Evolutionary conservation across 37 sponge, comb jelly and placozoan genomes (phyloP), one percentile per base, ranked within the genome.

Genomic region (Geodia barretti): DNA sequence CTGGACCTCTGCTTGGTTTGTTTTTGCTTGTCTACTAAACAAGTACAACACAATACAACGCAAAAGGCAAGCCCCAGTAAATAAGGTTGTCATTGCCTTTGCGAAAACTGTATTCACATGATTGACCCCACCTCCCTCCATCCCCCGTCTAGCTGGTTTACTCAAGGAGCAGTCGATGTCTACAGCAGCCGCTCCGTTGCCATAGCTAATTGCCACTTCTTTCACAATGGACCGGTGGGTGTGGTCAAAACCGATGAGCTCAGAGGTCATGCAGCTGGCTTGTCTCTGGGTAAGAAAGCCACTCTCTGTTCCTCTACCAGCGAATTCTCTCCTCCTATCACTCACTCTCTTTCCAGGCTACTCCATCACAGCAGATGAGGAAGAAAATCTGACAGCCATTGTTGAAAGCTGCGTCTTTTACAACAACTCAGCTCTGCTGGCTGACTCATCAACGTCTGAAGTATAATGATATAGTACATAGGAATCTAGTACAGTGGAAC

Each of bases 241-340:
- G 31, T 73, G 2, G 1, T 32, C 54, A 83, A 78, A 28, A 8
- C 59, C 14, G 24, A 71, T 25, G 24, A 29, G 4, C 78, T 68
- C 60, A 60, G 78, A 35, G 84, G 89, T 39, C 79, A 83, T 40
- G 62, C 89, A 2, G 83, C 75, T 19, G 89, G 79, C 3, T 68
- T 83, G 8, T 88, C 89, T 1, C 59, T 86, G 8, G 62, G 84
- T 84, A 39, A 3, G 71, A n/a, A n/a, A n/a, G n/a, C n/a, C n/a
- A n/a, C n/a, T n/a, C n/a, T n/a, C n/a, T n/a, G n/a, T n/a, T n/a
- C n/a, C n/a, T n/a, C n/a, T n/a, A n/a, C n/a, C n/a, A n/a, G n/a
- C n/a, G n/a, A n/a, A n/a, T n/a, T n/a, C n/a, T n/a, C n/a, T n/a
- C n/a, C n/a, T n/a, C n/a, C n/a, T n/a, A n/a, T n/a, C n/a, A n/a